phyloP scores from a whole-genome alignment of 2,797 vertebrate genomes.

The Argyrosomus regius region DNA sequence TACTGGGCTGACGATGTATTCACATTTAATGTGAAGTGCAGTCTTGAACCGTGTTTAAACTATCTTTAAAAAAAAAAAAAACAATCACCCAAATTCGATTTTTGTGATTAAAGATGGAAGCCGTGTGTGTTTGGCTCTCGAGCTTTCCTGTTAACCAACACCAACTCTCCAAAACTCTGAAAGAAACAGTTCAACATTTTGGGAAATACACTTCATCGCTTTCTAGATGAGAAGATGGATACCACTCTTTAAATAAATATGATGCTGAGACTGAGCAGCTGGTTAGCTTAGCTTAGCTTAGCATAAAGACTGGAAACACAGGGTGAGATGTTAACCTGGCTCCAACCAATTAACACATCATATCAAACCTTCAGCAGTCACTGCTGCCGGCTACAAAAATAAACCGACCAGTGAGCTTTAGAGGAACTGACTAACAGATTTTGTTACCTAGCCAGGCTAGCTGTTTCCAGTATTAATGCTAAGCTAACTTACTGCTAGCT shows the following conservation, averaged over 20 bases:
- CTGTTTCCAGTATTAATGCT: too few relatives aligned
- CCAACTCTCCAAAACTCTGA: not conserved
- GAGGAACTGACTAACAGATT: too few relatives aligned
- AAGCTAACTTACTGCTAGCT: too few relatives aligned
- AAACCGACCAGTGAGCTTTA: too few relatives aligned
- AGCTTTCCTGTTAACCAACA: slow-evolving; percentile 16
- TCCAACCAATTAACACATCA: not conserved
- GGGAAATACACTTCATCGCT: not conserved
- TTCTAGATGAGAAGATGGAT: not conserved
- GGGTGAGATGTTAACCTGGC: not conserved
- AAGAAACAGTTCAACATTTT: slow-evolving; percentile 1
- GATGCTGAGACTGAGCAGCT: not conserved
- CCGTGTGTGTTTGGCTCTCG: not conserved
- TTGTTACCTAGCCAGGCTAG: too few relatives aligned
- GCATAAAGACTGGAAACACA: not conserved
- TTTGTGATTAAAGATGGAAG: slow-evolving; percentile 5
- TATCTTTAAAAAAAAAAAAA: not conserved
- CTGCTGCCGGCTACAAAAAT: too few relatives aligned
- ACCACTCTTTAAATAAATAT: not conserved
- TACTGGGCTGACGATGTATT: not conserved
- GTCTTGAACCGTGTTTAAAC: slow-evolving; percentile 21
- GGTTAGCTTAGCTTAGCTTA: slow-evolving; percentile 15
- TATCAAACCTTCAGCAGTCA: not conserved
- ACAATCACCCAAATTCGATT: not conserved
- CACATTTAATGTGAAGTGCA: slow-evolving; percentile 27